Evolutionary conservation across 2,113 vertebrate genomes (phyloP), one percentile per base, ranked within the genome.

Genomic region (Tetrax tetrax): DNA sequence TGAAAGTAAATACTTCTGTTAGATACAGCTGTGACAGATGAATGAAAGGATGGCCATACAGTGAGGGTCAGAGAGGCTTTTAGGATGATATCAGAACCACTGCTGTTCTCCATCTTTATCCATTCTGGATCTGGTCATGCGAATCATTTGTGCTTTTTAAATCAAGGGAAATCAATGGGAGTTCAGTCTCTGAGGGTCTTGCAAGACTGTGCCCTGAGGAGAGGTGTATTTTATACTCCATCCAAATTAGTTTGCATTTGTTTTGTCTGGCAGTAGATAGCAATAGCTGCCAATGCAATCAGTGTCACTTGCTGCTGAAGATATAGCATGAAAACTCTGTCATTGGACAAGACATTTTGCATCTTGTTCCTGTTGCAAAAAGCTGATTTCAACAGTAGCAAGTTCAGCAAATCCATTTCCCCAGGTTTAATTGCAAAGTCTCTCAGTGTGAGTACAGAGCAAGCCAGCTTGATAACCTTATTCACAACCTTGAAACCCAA

Each of bases 131-230:
- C 61, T 94, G 89, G 51, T 89, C 96, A 93, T 91, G 94, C 83
- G 77, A 92, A 92, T 96, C 90, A 59, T 95, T 96, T 89, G 89
- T 92, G 83, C 92, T 69, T 95, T 94, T 93, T 95, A 96, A 94
- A 69, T 91, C 86, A 89, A 90, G 54, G 80, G 95, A 96, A 96
- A 97, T 97, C 95, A 96, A 96, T 92, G 86, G 86, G 89, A 96
- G 89, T 65, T 95, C 69, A 33, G 89, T 89, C 95, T 95, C 83
- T 0, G 0, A 80, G 53, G 92, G 48, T 95, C 88, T 91, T 82
- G 51, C 80, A 89, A 68, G 87, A 23, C 59, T 93, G 71, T 93
- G 68, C n/a, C 94, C 77, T 91, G 89, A 89, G 69, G 69, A 95
- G 83, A 92, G n/a, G 53, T 82, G 35, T 79, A 87, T 89, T 95